Conservation (phyloP, 2,888 invertebrate species). For the Terebella lapidaria region DNA sequence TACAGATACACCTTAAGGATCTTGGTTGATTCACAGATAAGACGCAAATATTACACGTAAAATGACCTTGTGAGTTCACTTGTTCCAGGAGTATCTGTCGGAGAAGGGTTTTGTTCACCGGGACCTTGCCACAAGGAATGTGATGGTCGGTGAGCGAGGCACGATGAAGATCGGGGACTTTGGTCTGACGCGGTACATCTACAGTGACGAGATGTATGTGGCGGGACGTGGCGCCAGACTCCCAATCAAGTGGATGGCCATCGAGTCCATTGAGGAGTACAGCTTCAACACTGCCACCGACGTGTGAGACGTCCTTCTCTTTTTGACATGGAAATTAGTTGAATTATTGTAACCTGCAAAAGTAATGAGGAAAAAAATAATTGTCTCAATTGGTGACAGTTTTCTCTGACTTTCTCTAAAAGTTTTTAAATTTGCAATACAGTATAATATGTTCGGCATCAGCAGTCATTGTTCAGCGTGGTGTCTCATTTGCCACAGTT, state of each 20-base stretch:
- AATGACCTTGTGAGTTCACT: too few species aligned
- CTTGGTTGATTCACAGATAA: too few species aligned
- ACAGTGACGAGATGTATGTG: conserved; percentile 44
- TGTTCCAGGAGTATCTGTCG: conserved; percentile 41
- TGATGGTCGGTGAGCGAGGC: conserved; percentile 38
- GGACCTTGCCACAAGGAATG: conserved; percentile 48
- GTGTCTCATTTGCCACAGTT: conserved; percentile 58
- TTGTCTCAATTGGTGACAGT: too few species aligned
- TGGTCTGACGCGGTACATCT: conserved; percentile 47
- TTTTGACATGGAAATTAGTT: neutral
- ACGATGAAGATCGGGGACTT: conserved; percentile 49
- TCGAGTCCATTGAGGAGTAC: conserved; percentile 46
- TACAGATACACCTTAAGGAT: too few species aligned
- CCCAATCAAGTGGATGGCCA: conserved; percentile 50
- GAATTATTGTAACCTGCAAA: too few species aligned
- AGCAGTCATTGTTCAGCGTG: too few species aligned
- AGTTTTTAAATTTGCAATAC: too few species aligned
- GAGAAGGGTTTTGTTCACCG: conserved; percentile 48
- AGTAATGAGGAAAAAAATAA: too few species aligned
- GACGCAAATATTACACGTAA: too few species aligned
- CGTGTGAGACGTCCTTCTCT: conserved; percentile 42
- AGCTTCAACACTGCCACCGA: conserved; percentile 48
- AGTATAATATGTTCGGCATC: too few species aligned
- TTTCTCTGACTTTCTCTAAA: too few species aligned
- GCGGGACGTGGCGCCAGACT: conserved; percentile 42